These are phyloP conservation scores for Nycteola revayana DNA, from an alignment of 2,888 invertebrate genomes.

Conservation along the genomic window DNA sequence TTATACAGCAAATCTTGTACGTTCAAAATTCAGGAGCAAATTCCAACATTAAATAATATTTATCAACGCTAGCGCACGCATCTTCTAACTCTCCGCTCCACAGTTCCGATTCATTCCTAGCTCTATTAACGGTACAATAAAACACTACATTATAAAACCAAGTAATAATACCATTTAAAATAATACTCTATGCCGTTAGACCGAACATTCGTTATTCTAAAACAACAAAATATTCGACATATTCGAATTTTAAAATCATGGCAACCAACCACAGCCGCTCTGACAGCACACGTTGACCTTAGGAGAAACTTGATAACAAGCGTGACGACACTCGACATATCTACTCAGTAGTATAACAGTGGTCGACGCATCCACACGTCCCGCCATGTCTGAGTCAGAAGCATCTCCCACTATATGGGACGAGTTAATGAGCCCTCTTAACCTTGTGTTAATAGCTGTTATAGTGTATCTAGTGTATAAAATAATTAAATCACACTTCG, in stretches of 20 bases:
- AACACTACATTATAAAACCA: no score
- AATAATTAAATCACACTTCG: slow-evolving; percentile 79
- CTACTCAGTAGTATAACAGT: slow-evolving; percentile 30
- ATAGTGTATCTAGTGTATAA: slow-evolving; percentile 83
- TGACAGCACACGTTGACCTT: slow-evolving; percentile 38
- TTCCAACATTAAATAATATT: no score
- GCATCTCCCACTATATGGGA: slow-evolving; percentile 62
- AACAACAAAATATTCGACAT: slow-evolving; percentile 32
- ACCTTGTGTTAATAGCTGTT: slow-evolving; percentile 59
- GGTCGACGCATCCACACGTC: slow-evolving; percentile 25
- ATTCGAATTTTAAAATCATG: slow-evolving; percentile 28
- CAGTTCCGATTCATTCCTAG: no score
- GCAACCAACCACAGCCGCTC: slow-evolving; percentile 15
- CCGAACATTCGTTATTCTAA: slow-evolving; percentile 16
- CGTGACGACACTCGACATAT: slow-evolving; percentile 20
- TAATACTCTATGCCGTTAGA: no score
- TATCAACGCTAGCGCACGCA: no score
- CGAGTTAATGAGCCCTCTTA: slow-evolving; percentile 68
- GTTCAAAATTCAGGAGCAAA: no score
- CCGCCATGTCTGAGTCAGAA: slow-evolving; percentile 49
- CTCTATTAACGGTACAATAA: no score
- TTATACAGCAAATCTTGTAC: no score
- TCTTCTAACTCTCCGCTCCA: no score
- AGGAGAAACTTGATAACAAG: slow-evolving; percentile 42
- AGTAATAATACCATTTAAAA: no score